Percentiles rank a stretch among this genome's conserved stretches.
phyloP scores from a whole-genome alignment of 2,888 invertebrate genomes.

The Zygogramma bicolorata region DNA sequence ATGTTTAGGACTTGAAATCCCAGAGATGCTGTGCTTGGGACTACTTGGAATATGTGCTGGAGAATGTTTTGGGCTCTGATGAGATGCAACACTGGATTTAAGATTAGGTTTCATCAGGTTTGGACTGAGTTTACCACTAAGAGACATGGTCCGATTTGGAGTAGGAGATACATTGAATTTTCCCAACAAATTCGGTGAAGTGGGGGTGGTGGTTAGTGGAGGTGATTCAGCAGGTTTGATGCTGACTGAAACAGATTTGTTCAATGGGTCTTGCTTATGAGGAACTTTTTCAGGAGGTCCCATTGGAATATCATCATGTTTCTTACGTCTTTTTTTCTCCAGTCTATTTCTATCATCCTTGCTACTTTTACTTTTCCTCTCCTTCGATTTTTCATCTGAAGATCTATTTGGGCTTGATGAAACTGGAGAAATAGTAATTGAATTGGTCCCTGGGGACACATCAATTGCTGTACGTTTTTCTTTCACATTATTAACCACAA shows the following conservation, averaged over 20 bases:
- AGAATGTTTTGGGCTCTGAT: constrained; percentile 81
- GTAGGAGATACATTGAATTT: constrained; percentile 82
- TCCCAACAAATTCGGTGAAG: constrained; percentile 76
- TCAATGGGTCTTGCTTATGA: constrained; percentile 73
- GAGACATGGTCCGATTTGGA: constrained; percentile 73
- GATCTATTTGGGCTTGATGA: constrained; percentile 66
- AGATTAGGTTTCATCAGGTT: constrained; percentile 70
- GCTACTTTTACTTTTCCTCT: constrained; percentile 51
- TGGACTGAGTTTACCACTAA: constrained; percentile 73
- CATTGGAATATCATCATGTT: constrained; percentile 83
- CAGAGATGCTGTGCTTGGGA: constrained; percentile 77
- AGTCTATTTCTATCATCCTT: constrained; percentile 63
- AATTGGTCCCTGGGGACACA: constrained; percentile 80
- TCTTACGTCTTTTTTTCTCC: constrained; percentile 81
- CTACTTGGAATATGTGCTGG: constrained; percentile 77
- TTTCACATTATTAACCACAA: constrained; percentile 64
- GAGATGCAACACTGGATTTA: constrained; percentile 70
- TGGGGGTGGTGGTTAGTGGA: constrained; percentile 67
- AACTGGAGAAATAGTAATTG: constrained; percentile 68
- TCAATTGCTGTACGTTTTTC: constrained; percentile 85
- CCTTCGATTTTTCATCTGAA: constrained; percentile 55
- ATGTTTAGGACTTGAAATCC: constrained; percentile 82
- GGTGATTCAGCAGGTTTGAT: constrained; percentile 78
- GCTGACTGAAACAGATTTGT: constrained; percentile 80
- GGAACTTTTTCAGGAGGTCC: constrained; percentile 87